phyloP scores from a whole-genome alignment of 1,140 invertebrate genomes.

The Linepithema humile region DNA sequence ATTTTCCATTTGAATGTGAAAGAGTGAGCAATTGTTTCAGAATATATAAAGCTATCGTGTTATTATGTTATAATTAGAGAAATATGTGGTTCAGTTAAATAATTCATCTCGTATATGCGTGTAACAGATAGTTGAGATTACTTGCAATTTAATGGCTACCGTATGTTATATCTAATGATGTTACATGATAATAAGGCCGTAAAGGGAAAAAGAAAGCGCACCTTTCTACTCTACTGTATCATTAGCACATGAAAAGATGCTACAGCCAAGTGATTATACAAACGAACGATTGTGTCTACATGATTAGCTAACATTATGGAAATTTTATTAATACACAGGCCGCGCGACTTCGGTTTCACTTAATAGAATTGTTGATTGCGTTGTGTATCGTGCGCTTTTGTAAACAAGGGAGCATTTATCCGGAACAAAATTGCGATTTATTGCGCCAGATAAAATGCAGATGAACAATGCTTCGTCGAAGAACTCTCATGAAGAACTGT shows the following conservation, averaged over 20 bases:
- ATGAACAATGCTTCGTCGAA: not conserved
- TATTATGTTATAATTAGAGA: not conserved
- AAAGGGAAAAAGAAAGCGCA: constrained; percentile 36
- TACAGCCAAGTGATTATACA: constrained; percentile 18
- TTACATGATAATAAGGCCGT: constrained; percentile 30
- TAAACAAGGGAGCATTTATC: not conserved
- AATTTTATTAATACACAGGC: not conserved
- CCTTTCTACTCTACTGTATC: constrained; percentile 26
- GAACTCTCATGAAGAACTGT: not conserved
- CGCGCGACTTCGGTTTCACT: constrained; percentile 6
- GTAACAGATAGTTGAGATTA: constrained; percentile 10
- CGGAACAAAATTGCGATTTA: not conserved
- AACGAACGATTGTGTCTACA: not conserved
- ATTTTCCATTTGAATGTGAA: not conserved
- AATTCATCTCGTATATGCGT: not conserved
- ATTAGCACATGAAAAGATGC: constrained; percentile 15
- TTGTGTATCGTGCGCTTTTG: not conserved
- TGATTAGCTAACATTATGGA: constrained; percentile 4
- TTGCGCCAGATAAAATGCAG: not conserved
- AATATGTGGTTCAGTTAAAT: constrained; percentile 12
- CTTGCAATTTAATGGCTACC: not conserved
- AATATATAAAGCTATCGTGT: not conserved
- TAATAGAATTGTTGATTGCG: constrained; percentile 18
- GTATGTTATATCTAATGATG: not conserved
- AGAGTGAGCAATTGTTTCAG: not conserved